phyloP scores from a whole-genome alignment of 2,888 invertebrate genomes.

The Acrobasis suavella region DNA sequence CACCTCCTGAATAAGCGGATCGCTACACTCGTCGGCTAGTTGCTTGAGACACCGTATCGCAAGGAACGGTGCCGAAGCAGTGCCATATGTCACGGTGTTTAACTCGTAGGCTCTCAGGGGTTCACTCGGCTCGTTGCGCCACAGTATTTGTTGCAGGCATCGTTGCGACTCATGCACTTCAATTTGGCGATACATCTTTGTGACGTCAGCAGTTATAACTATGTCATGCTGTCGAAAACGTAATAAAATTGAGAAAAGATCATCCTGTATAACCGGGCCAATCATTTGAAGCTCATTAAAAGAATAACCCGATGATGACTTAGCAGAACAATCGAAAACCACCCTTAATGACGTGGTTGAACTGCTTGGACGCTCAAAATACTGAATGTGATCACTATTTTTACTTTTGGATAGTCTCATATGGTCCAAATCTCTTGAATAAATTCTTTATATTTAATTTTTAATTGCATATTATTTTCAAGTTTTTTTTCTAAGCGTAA shows the following conservation, averaged over 20 bases:
- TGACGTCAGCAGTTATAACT: not conserved
- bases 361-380: too few relatives aligned
- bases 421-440: too few relatives aligned
- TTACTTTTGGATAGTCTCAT: too few relatives aligned
- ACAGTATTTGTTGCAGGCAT: not conserved
- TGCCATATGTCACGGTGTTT: slow-evolving; percentile 1
- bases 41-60: slow-evolving; percentile 2
- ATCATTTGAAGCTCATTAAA: too few relatives aligned
- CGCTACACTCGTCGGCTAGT: not conserved
- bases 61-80: not conserved
- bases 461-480: too few relatives aligned
- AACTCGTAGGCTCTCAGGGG: not conserved
- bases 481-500: too few relatives aligned
- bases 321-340: too few relatives aligned
- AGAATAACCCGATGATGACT: too few relatives aligned
- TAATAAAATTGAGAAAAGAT: slow-evolving; percentile 5
- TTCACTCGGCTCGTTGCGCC: not conserved
- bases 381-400: too few relatives aligned
- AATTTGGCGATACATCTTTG: slow-evolving; percentile 11
- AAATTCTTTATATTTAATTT: too few relatives aligned
- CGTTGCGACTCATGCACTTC: not conserved
- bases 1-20: too few relatives aligned
- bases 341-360: too few relatives aligned
- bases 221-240: not conserved
- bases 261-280: slow-evolving; percentile 19